Evolutionary conservation across 2,797 vertebrate species (phyloP).

Genomic region (Takifugu ocellatus): DNA sequence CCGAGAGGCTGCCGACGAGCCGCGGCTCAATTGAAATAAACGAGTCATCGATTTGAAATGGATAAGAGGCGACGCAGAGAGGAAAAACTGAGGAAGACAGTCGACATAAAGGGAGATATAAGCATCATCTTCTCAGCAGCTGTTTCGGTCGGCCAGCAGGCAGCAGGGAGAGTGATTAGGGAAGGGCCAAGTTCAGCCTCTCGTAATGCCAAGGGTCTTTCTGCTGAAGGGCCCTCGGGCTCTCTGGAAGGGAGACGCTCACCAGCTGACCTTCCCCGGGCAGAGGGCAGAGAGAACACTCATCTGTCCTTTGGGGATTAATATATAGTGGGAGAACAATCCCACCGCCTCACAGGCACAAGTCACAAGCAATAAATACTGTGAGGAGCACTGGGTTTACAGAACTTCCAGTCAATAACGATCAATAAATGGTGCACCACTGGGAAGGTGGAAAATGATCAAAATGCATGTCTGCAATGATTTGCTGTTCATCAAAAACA

Average conservation of each 20-base stretch:
- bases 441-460: background rate
- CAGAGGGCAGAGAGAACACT: slow-evolving; percentile 30
- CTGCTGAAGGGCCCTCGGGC: slow-evolving; percentile 37
- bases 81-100: background rate
- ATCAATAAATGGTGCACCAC: background rate
- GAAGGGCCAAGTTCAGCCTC: slow-evolving; percentile 41
- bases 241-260: slow-evolving; percentile 17
- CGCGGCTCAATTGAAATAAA: slow-evolving; percentile 29
- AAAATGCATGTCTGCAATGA: background rate
- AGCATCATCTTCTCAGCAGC: background rate
- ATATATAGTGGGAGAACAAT: slow-evolving; percentile 39
- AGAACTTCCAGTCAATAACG: background rate
- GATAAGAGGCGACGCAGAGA: slow-evolving; percentile 13
- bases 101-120: background rate
- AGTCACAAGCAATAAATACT: slow-evolving; percentile 17
- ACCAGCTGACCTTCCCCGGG: slow-evolving; percentile 35
- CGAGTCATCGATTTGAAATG: slow-evolving; percentile 37
- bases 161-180: slow-evolving; percentile 35
- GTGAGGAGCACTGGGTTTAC: background rate
- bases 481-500: slow-evolving; percentile 11
- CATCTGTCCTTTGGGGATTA: slow-evolving; percentile 47
- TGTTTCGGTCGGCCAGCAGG: slow-evolving; percentile 20
- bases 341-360: slow-evolving; percentile 17
- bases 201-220: slow-evolving; percentile 36
- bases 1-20: slow-evolving; percentile 34